Base-by-base conservation (phyloP, 1,140 invertebrate species). In the Calephelis nemesis region DNA sequence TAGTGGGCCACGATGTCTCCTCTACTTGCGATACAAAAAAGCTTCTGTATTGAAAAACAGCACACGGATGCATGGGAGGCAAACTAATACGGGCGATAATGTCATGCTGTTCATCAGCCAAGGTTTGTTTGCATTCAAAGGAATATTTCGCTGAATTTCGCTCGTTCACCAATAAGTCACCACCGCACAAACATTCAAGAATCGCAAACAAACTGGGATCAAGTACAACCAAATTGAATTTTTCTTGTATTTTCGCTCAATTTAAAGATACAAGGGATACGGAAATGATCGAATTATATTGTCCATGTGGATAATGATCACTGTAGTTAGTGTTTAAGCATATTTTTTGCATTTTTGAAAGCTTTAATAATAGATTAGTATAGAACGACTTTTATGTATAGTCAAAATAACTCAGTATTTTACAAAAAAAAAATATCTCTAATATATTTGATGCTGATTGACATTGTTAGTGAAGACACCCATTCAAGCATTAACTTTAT, bases 211-310 rank as follows among this genome's bases (percentile, higher is more conserved):
- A 83, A 76, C 78, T 66, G 70, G 62, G 66, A 54, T 69, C 73
- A 84, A 89, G 86, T 91, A 89, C 87, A 89, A 88, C 83, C 88
- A 88, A 88, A 87, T 88, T 85, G 84, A 87, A 74, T 69, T 69
- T 71, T 62, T 69, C 62, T 47, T 60, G 52, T 67, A 69, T 62
- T 64, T 64, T 62, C 69, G 50, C 52, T 71, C 69, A 68, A 48
- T 64, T 58, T 40, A 12, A 39, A 7, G 58, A 68, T 63, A 65
- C 10, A 40, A 5, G 19, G 58, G 19, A n/a, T 60, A 60, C n/a
- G 58, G 58, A n/a, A 40, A 40, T 39, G 11, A 40, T 60, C n/a
- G 30, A 30, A 40, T n/a, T 40, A 52, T 40, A 6, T 60, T 60
- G 54, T 60, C 54, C 54, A 58, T 30, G 52, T 58, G 52, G 52